Evolutionary conservation across 1,140 invertebrate genomes (phyloP).

Genomic region (Anastrepha ludens): DNA sequence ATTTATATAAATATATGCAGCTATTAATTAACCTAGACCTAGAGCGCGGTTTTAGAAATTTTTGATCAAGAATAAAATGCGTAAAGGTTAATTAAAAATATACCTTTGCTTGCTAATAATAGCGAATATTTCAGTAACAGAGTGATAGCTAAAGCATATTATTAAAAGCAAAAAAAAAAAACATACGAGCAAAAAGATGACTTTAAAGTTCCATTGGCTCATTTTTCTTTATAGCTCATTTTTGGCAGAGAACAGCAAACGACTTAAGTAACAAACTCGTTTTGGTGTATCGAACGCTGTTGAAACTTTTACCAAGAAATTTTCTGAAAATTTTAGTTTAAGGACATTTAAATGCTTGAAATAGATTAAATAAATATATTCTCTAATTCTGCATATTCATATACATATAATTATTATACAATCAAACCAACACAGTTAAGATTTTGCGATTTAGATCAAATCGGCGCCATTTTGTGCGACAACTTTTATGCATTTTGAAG

Average conservation of each 20-base stretch:
- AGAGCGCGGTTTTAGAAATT: not conserved
- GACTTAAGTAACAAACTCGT: constrained; percentile 14
- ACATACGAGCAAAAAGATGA: not conserved
- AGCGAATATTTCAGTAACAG: too few relatives aligned
- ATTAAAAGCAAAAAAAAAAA: not conserved
- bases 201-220: not conserved
- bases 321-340: too few relatives aligned
- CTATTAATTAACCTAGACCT: not conserved
- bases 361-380: too few relatives aligned
- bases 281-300: not conserved
- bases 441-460: too few relatives aligned
- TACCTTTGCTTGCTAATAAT: not conserved
- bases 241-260: not conserved
- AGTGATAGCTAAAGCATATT: not conserved
- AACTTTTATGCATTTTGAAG: too few relatives aligned
- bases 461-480: too few relatives aligned
- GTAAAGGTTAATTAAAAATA: not conserved
- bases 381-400: too few relatives aligned
- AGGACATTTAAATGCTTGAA: too few relatives aligned
- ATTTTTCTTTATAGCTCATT: not conserved
- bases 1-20: not conserved
- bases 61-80: not conserved
- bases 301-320: too few relatives aligned
- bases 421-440: too few relatives aligned
- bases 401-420: too few relatives aligned